phyloP scores from a whole-genome alignment of 2,797 vertebrate genomes.

The Parauchenoglanis ngamensis region DNA sequence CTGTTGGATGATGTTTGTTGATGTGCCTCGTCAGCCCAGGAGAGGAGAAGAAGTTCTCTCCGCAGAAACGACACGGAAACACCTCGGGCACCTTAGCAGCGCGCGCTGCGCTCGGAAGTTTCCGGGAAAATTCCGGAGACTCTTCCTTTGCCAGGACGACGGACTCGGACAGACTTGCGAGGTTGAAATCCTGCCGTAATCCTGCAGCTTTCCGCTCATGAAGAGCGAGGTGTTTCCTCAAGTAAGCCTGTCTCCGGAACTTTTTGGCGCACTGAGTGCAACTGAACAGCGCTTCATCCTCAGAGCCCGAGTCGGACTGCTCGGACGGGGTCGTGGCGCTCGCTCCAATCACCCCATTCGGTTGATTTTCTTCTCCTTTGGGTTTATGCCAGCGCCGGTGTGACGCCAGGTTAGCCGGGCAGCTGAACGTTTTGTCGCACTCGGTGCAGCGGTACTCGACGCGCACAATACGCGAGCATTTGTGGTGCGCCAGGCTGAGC shows the following conservation, averaged over 20 bases:
- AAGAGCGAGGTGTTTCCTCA: slow-evolving; percentile 65
- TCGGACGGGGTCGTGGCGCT: slow-evolving; percentile 22
- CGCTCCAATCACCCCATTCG: background rate
- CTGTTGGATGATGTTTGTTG: slow-evolving; percentile 61
- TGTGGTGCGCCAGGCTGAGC: slow-evolving; percentile 63
- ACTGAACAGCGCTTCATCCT: slow-evolving; percentile 58
- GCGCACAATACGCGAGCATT: slow-evolving; percentile 65
- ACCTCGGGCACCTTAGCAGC: slow-evolving; percentile 18
- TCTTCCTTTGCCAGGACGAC: slow-evolving; percentile 30
- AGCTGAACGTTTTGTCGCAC: slow-evolving; percentile 69
- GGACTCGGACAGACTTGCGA: slow-evolving; percentile 7
- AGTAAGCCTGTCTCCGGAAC: slow-evolving; percentile 62
- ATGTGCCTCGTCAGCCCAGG: slow-evolving; percentile 62
- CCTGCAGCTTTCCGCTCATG: slow-evolving; percentile 56
- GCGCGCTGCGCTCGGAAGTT: background rate
- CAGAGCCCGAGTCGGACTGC: slow-evolving; percentile 50
- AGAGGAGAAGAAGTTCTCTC: slow-evolving; percentile 58
- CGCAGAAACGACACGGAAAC: slow-evolving; percentile 57
- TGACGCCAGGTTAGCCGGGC: slow-evolving; percentile 67
- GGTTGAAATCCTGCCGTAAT: slow-evolving; percentile 35
- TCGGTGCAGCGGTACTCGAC: slow-evolving; percentile 68
- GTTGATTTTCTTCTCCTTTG: slow-evolving; percentile 29
- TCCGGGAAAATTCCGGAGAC: slow-evolving; percentile 7
- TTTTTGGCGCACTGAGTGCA: slow-evolving; percentile 63
- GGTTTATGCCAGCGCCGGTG: slow-evolving; percentile 70